These are phyloP conservation scores for Leptopterna dolabrata DNA, from an alignment of 2,888 invertebrate genomes.

Conservation along the genomic window DNA sequence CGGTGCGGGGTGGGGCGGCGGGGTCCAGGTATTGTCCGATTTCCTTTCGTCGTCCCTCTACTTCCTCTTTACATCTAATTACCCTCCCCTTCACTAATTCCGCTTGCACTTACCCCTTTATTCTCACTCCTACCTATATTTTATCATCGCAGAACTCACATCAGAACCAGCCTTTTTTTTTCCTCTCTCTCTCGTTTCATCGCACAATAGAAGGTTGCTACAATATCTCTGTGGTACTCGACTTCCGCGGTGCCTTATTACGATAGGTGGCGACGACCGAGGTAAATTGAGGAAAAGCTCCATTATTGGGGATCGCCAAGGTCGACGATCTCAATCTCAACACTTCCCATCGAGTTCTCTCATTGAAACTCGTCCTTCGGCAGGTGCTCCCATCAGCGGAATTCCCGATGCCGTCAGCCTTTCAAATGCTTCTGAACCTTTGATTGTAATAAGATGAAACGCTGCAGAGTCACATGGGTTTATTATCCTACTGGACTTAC, in stretches of 20 bases:
- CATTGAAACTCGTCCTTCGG: neutral
- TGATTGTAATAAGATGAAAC: no score
- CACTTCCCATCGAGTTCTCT: neutral
- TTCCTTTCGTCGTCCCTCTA: conserved; percentile 37
- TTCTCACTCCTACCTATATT: conserved; percentile 20
- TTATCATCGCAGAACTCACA: neutral
- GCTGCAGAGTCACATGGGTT: no score
- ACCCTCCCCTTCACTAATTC: conserved; percentile 10
- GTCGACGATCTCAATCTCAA: conserved; percentile 19
- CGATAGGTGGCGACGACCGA: neutral
- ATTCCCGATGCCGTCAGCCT: no score
- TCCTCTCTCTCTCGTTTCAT: neutral
- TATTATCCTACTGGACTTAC: no score
- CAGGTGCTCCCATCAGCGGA: neutral
- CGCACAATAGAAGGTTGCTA: conserved; percentile 15
- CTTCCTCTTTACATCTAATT: conserved; percentile 51
- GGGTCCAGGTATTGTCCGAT: conserved; percentile 47
- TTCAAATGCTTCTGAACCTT: no score
- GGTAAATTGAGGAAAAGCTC: conserved; percentile 4
- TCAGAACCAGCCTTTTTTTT: neutral
- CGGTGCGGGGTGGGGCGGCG: neutral
- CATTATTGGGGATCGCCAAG: conserved; percentile 27
- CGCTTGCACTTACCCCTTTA: neutral
- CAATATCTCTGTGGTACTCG: neutral
- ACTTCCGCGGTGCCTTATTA: conserved; percentile 43